Evolutionary conservation across 2,113 vertebrate genomes (phyloP), one percentile per base, ranked within the genome.

Genomic region (Mus spicilegus): DNA sequence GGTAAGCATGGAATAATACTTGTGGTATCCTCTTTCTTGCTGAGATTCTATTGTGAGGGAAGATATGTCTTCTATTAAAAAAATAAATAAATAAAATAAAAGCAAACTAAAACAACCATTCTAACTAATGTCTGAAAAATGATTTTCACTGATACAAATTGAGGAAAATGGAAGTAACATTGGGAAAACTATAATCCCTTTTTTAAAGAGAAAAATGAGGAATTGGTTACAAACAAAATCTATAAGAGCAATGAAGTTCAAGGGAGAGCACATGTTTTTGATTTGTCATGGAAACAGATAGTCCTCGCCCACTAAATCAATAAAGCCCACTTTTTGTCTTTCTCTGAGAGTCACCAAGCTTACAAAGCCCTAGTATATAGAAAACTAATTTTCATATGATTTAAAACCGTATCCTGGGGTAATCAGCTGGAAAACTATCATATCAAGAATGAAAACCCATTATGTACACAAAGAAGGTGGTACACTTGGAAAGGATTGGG

Each of bases 301-400:
- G 39, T 86, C 33, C 93, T 36, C 88, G 84, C 30, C 28, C 72
- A 76, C n/a, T 75, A 85, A 93, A 58, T 67, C 86, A 94, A 72
- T 91, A 73, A 90, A 87, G 12, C 24, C 28, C n/a, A 56, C 30
- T 17, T 89, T 20, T 77, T 89, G 4, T 77, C 63, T 42, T 90
- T 16, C 9, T 80, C 39, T 28, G 9, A 81, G 26, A 90, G 58
- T 14, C 30, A 69, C 54, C 0, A 36, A 90, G 69, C 76, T 61
- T 51, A 63, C 1, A 20, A 33, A 93, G 7, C 14, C 22, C 20
- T 58, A 81, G 65, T 87, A 67, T 82, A 82, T 86, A 95, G 88
- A 92, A 3, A 88, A 19, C 17, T 10, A 69, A 42, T 17, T 49
- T 67, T 54, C 0, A 0, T 30, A 65, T 5, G 49, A 12, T 63